Evolutionary conservation across 2,888 invertebrate genomes (phyloP).

Genomic region (Danaus chrysippus): DNA sequence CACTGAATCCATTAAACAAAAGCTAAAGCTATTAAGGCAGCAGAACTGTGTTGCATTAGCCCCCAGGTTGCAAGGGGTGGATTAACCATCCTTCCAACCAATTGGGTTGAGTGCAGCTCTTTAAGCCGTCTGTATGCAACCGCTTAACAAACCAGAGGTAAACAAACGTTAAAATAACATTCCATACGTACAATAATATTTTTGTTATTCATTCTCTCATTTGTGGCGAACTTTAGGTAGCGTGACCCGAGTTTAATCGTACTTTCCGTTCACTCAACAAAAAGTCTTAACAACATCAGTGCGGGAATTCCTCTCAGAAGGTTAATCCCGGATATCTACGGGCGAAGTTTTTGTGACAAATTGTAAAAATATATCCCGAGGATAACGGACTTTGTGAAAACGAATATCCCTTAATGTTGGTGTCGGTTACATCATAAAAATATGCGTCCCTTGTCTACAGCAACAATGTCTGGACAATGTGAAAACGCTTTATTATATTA

Average conservation of each 20-base stretch:
- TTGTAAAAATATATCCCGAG: constrained; percentile 35
- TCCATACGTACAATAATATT: background rate
- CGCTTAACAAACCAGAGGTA: constrained; percentile 13
- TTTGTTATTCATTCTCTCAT: constrained; percentile 6
- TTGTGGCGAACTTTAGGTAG: constrained; percentile 10
- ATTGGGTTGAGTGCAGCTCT: constrained; percentile 22
- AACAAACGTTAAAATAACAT: constrained; percentile 4
- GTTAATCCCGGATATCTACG: constrained; percentile 29
- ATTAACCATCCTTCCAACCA: constrained; percentile 30
- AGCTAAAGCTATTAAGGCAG: constrained; percentile 25
- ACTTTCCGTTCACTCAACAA: constrained; percentile 36
- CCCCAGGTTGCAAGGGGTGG: constrained; percentile 23
- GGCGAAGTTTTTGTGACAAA: constrained; percentile 33
- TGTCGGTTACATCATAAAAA: constrained; percentile 27
- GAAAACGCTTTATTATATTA: no score
- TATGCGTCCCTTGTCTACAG: constrained; percentile 21
- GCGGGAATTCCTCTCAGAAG: constrained; percentile 27
- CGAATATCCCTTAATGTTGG: constrained; percentile 17
- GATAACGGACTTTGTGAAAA: constrained; percentile 23
- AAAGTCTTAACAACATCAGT: constrained; percentile 40
- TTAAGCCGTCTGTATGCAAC: constrained; percentile 17
- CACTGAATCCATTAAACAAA: constrained; percentile 24
- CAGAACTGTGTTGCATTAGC: constrained; percentile 29
- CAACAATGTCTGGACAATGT: background rate
- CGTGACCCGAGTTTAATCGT: constrained; percentile 42